phyloP scores from a whole-genome alignment of 2,888 invertebrate genomes.

The Folsomia manolachei region DNA sequence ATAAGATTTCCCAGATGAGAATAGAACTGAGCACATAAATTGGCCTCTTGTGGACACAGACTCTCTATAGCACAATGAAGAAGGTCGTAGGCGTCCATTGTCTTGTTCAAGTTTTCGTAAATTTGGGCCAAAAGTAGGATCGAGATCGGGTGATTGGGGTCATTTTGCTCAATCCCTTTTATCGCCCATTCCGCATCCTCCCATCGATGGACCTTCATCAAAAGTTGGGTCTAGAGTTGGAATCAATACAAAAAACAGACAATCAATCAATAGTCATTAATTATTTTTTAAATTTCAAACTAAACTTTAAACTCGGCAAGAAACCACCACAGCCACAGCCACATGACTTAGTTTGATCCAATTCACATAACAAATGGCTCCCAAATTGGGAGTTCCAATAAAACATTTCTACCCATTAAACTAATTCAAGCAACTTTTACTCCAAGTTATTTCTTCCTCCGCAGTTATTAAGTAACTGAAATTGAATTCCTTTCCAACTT shows the following conservation, averaged over 20 bases:
- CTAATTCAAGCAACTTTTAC: background rate
- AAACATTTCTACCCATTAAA: background rate
- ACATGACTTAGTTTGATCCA: no score
- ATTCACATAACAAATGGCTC: no score
- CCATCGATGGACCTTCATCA: slow-evolving; percentile 41
- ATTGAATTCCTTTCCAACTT: background rate
- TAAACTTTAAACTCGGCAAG: no score
- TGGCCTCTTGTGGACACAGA: slow-evolving; percentile 43
- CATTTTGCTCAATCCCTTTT: slow-evolving; percentile 30
- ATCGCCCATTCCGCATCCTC: slow-evolving; percentile 40
- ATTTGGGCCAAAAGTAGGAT: slow-evolving; percentile 43
- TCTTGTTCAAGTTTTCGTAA: slow-evolving; percentile 43
- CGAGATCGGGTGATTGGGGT: slow-evolving; percentile 40
- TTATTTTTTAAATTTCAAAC: background rate
- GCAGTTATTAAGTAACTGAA: background rate
- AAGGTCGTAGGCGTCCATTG: slow-evolving; percentile 41
- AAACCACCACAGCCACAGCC: no score
- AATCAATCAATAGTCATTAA: background rate
- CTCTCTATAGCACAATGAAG: slow-evolving; percentile 40
- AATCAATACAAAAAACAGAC: background rate
- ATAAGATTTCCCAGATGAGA: slow-evolving; percentile 47
- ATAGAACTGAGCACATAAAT: slow-evolving; percentile 45
- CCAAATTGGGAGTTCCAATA: background rate
- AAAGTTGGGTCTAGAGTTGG: slow-evolving; percentile 34
- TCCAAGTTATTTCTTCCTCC: no score